Conservation (phyloP, 2,797 vertebrate genomes). For the Xenopus petersii region DNA sequence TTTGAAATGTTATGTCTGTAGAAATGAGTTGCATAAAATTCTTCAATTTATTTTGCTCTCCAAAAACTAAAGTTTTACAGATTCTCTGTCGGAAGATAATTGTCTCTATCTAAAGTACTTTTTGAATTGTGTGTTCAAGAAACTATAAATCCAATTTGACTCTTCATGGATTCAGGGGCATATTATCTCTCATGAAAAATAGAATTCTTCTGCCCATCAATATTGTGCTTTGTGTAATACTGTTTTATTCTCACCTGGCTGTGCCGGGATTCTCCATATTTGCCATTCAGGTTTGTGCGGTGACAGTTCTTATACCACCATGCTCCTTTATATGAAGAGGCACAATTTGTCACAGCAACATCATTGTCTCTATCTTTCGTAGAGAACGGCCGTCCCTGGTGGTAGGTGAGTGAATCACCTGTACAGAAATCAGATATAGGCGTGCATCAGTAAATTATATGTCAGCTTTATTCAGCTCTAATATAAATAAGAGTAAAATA, state of each 20-base stretch:
- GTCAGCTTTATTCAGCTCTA: background rate
- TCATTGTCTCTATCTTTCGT: constrained; percentile 97
- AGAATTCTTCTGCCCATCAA: background rate
- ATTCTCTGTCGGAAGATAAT: no score
- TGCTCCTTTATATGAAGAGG: constrained; percentile 96
- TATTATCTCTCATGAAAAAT: background rate
- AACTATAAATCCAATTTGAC: no score
- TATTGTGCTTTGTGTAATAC: background rate
- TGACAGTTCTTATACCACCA: constrained; percentile 99
- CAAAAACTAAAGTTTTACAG: no score
- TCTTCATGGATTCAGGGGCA: no score
- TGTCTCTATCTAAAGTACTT: no score
- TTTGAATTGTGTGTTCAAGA: no score
- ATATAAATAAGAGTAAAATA: no score
- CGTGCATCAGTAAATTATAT: no score
- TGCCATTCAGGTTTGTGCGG: constrained; percentile 95
- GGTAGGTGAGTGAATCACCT: constrained; percentile 97
- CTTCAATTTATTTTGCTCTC: no score
- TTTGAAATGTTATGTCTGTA: no score
- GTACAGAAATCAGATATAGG: constrained; percentile 38
- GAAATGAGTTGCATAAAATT: no score
- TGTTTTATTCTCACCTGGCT: constrained; percentile 82
- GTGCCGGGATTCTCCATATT: constrained; percentile 96
- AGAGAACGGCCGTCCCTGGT: constrained; percentile 95
- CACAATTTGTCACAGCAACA: constrained; percentile 95